Percentiles rank a stretch among this genome's conserved stretches.
These are phyloP conservation scores for Thysanoteuthis rhombus DNA, from an alignment of 2,888 invertebrate species.

Conservation along the genomic window DNA sequence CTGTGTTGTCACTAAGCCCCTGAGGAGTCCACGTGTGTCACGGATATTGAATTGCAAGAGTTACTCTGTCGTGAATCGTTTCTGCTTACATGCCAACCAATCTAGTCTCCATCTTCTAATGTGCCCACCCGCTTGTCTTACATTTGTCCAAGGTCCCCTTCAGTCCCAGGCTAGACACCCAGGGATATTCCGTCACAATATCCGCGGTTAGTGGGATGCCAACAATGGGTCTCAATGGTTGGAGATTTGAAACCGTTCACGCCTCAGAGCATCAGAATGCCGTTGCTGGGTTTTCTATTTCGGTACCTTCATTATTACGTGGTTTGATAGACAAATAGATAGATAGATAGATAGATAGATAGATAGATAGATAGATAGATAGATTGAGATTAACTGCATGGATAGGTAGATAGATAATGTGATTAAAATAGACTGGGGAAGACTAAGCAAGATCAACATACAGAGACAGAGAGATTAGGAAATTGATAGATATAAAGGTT, in stretches of 20 bases:
- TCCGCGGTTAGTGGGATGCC: neutral
- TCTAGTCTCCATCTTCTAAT: neutral
- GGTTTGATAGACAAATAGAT: neutral
- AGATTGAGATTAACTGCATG: neutral
- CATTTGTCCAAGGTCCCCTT: neutral
- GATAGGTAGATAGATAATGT: neutral
- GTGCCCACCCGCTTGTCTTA: neutral
- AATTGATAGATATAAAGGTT: too few species aligned
- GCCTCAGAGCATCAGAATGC: neutral
- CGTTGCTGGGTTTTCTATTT: neutral
- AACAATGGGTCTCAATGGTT: neutral
- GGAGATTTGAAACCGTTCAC: neutral
- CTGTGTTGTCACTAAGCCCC: neutral
- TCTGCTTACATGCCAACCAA: neutral
- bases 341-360: neutral
- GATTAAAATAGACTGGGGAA: too few species aligned
- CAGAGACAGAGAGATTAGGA: too few species aligned
- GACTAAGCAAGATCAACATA: too few species aligned
- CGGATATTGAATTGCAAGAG: neutral
- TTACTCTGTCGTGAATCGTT: neutral
- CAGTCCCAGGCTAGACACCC: constrained; percentile 12
- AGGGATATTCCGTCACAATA: neutral
- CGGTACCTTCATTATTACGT: neutral
- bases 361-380: neutral
- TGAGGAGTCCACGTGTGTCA: neutral